Percentiles rank a stretch among this genome's conserved stretches.
phyloP scores from a whole-genome alignment of 1,140 invertebrate species.

The Macrosteles quadrilineatus region DNA sequence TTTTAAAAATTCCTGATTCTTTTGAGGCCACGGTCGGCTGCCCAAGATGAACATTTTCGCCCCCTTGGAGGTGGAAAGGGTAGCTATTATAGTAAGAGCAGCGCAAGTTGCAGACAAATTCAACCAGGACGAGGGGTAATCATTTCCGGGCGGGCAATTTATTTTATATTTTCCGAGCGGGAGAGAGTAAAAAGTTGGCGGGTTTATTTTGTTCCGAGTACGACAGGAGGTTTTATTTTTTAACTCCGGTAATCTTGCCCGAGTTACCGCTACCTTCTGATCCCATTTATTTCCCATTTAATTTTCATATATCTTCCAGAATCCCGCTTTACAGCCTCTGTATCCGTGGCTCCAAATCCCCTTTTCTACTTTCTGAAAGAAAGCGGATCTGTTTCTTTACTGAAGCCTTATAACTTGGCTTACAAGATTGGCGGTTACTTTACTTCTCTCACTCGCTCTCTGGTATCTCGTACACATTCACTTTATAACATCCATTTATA shows the following conservation, averaged over 20 bases:
- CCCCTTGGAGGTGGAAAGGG: too few relatives aligned
- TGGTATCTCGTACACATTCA: too few relatives aligned
- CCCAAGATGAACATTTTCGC: too few relatives aligned
- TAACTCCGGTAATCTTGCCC: constrained; percentile 11
- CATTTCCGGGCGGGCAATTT: constrained; percentile 22
- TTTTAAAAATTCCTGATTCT: too few relatives aligned
- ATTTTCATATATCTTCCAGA: constrained; percentile 31
- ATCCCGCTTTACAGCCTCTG: constrained; percentile 22
- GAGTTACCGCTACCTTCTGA: constrained; percentile 19
- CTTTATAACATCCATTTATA: too few relatives aligned
- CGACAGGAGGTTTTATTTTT: constrained; percentile 20
- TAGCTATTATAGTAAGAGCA: neutral
- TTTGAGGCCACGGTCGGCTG: too few relatives aligned
- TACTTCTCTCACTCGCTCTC: too few relatives aligned
- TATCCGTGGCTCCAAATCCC: constrained; percentile 2
- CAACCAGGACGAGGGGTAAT: constrained; percentile 1
- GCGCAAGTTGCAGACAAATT: constrained; percentile 13
- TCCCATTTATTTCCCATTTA: constrained; percentile 31
- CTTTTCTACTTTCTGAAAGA: constrained; percentile 20
- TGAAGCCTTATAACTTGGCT: neutral
- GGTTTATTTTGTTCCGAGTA: constrained; percentile 18
- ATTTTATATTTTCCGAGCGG: constrained; percentile 1
- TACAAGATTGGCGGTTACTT: too few relatives aligned
- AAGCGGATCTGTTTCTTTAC: constrained; percentile 18
- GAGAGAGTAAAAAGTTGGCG: constrained; percentile 22